A percentile compares a stretch with the other conserved stretches of the same genome.
phyloP scores from a whole-genome alignment of 2,113 vertebrate species.

The Vidua macroura region DNA sequence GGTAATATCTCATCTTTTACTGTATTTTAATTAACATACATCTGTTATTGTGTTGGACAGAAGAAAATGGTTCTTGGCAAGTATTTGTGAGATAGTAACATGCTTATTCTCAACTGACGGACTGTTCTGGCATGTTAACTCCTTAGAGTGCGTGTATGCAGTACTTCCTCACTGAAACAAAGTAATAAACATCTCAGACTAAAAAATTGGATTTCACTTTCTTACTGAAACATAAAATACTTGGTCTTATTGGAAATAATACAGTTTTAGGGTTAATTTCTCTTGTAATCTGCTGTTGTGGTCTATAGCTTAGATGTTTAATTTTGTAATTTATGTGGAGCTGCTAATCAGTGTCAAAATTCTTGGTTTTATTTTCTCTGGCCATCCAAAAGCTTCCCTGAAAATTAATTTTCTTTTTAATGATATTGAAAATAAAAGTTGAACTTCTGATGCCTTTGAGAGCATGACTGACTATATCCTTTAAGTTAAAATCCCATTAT shows the following conservation, averaged over 20 bases:
- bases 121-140: neutral
- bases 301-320: neutral
- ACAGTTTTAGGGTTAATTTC: neutral
- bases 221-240: neutral
- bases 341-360: neutral
- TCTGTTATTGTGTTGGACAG: neutral
- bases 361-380: neutral
- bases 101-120: neutral
- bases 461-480: neutral
- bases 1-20: conserved; percentile 73
- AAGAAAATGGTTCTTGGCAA: neutral
- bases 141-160: neutral
- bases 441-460: neutral
- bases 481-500: neutral
- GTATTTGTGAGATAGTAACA: neutral
- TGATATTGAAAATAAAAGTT: neutral
- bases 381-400: neutral
- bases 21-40: neutral
- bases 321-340: neutral
- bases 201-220: neutral
- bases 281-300: neutral
- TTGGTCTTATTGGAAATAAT: neutral
- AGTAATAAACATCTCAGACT: neutral
- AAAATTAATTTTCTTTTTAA: neutral
- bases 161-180: neutral